Conservation (phyloP, 2,113 vertebrate genomes). For the Noctilio leporinus region DNA sequence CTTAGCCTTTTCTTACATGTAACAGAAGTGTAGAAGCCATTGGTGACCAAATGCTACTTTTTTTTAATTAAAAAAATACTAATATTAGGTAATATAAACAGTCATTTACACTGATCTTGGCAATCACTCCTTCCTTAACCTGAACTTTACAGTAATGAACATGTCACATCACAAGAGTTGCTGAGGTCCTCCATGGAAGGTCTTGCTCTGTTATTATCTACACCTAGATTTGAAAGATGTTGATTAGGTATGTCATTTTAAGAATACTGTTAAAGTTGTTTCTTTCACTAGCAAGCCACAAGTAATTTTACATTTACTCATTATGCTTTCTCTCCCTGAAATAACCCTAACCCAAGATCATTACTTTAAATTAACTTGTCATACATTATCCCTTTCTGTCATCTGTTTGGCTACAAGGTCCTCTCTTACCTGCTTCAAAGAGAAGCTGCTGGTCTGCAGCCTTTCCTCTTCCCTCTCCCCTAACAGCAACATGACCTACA, state of each 20-base stretch:
- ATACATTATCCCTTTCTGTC: not conserved
- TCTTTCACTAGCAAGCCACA: not conserved
- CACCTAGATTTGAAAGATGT: not conserved
- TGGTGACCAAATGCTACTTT: not conserved
- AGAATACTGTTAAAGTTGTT: not conserved
- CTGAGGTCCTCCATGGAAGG: not conserved
- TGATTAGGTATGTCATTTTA: not conserved
- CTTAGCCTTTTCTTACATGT: not conserved
- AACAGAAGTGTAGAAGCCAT: not conserved
- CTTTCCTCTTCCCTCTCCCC: not conserved
- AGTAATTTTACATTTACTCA: not conserved
- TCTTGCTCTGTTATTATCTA: not conserved
- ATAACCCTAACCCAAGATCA: not conserved
- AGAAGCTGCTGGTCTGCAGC: not conserved
- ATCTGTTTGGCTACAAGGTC: not conserved
- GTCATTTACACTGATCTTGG: not conserved
- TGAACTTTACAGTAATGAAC: not conserved
- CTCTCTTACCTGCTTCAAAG: not conserved
- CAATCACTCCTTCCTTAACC: not conserved
- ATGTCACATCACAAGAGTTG: not conserved
- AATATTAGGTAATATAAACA: not conserved
- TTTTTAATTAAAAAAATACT: not conserved
- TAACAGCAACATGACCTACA: not conserved
- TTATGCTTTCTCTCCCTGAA: not conserved
- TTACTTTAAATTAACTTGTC: not conserved